Conservation (phyloP, 2,888 invertebrate genomes). For the Apodemia duryi region DNA sequence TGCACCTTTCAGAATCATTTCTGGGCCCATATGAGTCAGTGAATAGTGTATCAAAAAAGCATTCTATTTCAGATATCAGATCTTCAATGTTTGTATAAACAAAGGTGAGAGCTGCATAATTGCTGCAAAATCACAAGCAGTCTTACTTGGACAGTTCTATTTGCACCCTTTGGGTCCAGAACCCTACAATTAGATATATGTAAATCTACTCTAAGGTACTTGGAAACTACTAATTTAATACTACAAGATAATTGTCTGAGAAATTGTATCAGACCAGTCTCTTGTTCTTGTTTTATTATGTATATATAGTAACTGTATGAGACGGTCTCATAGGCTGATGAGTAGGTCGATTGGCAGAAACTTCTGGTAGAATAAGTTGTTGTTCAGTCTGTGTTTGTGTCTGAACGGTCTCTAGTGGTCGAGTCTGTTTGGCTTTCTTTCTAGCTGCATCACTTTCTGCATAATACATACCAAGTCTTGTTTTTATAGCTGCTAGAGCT, state of each 20-base stretch:
- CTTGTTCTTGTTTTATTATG: constrained; percentile 32
- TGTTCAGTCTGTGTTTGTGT: constrained; percentile 53
- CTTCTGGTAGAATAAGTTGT: constrained; percentile 31
- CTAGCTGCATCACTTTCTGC: constrained; percentile 72
- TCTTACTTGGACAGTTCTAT: neutral
- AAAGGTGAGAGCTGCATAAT: neutral
- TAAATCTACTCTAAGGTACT: constrained; percentile 1
- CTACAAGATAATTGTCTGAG: constrained; percentile 2
- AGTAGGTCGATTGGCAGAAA: constrained; percentile 28
- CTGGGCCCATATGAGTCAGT: neutral
- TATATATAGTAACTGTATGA: constrained; percentile 67
- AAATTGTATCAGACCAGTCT: neutral
- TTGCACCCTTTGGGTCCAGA: neutral
- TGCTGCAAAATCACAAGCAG: neutral
- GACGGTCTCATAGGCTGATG: constrained; percentile 54
- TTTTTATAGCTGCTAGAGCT: constrained; percentile 73
- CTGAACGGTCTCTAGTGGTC: constrained; percentile 51
- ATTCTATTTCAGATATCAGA: neutral
- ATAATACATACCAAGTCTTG: constrained; percentile 73
- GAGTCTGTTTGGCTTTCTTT: constrained; percentile 67
- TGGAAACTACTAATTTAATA: constrained; percentile 4
- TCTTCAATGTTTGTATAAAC: neutral
- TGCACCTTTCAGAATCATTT: neutral
- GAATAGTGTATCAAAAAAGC: neutral
- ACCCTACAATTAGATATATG: neutral